Conservation (phyloP, 2,113 vertebrate species). For the Nannospalax galili region DNA sequence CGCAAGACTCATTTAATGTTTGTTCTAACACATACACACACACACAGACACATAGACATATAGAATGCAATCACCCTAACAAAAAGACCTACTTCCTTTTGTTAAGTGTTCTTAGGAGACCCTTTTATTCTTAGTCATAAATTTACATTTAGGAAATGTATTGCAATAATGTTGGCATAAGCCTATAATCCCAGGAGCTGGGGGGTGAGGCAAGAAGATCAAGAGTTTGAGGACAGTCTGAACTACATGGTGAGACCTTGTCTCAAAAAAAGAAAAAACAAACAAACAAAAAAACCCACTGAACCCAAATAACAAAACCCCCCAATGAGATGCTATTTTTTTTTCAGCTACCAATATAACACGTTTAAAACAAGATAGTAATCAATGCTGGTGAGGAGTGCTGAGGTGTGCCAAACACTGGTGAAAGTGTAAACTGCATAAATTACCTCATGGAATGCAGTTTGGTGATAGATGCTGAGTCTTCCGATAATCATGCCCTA, state of each 20-base stretch:
- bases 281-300: background rate
- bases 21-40: background rate
- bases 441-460: conserved; percentile 13
- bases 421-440: background rate
- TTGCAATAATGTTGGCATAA: background rate
- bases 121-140: conserved; percentile 30
- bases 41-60: background rate
- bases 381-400: background rate
- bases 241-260: background rate
- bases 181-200: background rate
- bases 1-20: background rate
- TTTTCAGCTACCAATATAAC: conserved; percentile 39
- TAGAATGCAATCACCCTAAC: background rate
- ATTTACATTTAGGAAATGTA: conserved; percentile 46
- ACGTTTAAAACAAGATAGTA: conserved; percentile 50
- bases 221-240: background rate
- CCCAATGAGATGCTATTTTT: conserved; percentile 9
- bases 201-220: background rate
- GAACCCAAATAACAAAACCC: background rate
- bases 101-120: conserved; percentile 24
- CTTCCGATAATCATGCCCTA: background rate
- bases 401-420: background rate
- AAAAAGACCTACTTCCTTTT: conserved; percentile 9
- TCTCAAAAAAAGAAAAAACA: background rate
- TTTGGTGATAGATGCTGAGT: background rate